Percentiles rank a stretch among this genome's conserved stretches.
Conservation (phyloP, 2,888 invertebrate genomes). For the Nomada lathburiana region DNA sequence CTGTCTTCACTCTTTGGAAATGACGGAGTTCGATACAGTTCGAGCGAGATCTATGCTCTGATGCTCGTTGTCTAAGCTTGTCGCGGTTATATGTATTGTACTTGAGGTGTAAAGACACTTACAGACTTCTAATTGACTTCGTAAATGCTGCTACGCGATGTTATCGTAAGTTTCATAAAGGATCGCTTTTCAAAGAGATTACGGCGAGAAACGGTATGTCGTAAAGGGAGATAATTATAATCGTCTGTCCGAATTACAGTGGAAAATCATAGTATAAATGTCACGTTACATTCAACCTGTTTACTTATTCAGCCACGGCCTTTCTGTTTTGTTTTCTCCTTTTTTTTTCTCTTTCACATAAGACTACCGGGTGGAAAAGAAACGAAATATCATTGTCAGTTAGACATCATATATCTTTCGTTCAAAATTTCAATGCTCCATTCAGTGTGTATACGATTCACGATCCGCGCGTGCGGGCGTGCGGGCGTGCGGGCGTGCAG, state of each 20-base stretch:
- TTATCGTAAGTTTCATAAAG: neutral
- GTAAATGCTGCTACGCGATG: neutral
- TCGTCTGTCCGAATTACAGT: conserved; percentile 13
- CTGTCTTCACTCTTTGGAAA: neutral
- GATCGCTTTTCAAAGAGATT: conserved; percentile 6
- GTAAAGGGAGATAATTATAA: neutral
- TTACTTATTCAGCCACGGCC: conserved; percentile 1
- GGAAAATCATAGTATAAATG: conserved; percentile 4
- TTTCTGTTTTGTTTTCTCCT: neutral
- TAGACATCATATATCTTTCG: neutral
- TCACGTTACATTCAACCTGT: neutral
- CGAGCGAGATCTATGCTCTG: neutral
- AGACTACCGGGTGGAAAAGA: neutral
- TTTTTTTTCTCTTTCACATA: neutral
- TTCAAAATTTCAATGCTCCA: no score
- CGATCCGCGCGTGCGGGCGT: neutral
- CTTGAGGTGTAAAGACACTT: neutral
- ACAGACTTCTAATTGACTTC: neutral
- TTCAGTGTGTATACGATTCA: no score
- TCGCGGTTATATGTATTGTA: neutral
- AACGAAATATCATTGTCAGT: neutral
- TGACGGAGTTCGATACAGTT: neutral
- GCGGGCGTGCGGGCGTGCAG: neutral
- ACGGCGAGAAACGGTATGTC: neutral
- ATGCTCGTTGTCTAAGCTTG: neutral